Conservation (phyloP, 1,140 invertebrate genomes). For the Lepidurus apus region DNA sequence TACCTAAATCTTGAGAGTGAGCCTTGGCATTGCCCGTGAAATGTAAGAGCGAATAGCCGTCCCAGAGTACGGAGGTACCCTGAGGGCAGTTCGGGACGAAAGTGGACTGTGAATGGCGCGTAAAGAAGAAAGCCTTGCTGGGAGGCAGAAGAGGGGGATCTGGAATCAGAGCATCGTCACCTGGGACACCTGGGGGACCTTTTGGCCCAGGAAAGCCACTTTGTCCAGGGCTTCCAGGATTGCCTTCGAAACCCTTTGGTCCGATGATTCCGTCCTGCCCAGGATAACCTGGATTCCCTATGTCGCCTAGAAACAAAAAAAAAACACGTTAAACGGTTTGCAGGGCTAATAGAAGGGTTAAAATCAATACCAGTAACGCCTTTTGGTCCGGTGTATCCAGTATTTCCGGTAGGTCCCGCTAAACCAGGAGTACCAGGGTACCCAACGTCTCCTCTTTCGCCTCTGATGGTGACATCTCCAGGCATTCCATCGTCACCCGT, state of each 20-base stretch:
- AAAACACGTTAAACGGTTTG: too few species aligned
- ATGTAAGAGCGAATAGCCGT: conserved; percentile 91
- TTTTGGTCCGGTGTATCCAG: conserved; percentile 35
- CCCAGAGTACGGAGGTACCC: conserved; percentile 80
- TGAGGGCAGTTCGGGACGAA: conserved; percentile 77
- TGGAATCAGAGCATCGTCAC: conserved; percentile 50
- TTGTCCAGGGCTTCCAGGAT: not conserved
- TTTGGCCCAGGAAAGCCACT: conserved; percentile 38
- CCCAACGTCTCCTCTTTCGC: conserved; percentile 27
- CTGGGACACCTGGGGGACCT: conserved; percentile 40
- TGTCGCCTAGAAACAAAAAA: conserved; percentile 26
- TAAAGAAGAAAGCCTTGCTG: conserved; percentile 77
- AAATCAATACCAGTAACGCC: conserved; percentile 35
- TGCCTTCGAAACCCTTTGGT: conserved; percentile 40
- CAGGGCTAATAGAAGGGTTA: too few species aligned
- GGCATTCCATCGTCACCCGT: not conserved
- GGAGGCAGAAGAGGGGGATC: conserved; percentile 58
- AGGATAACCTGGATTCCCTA: conserved; percentile 36
- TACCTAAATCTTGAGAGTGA: conserved; percentile 90
- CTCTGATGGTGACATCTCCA: not conserved
- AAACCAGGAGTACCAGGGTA: conserved; percentile 23
- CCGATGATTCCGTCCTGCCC: conserved; percentile 41
- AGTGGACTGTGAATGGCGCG: conserved; percentile 84
- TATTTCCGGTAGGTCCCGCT: conserved; percentile 22
- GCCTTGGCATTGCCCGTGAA: conserved; percentile 86